Percentiles rank a stretch among this genome's conserved stretches.
Conservation (phyloP, 2,113 vertebrate genomes). For the Opisthocomus hoazin region DNA sequence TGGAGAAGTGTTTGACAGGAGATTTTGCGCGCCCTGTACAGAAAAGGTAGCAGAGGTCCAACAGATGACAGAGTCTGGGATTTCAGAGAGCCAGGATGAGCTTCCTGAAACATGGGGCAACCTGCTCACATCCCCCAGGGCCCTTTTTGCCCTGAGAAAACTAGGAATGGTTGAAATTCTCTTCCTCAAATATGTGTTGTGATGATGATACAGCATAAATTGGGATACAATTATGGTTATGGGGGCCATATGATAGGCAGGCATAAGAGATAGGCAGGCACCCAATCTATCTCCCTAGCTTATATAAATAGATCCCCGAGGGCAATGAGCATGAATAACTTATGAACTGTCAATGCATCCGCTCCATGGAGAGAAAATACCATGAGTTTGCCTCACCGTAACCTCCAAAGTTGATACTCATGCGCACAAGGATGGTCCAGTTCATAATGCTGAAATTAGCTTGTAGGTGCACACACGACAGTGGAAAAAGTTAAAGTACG, state of each 20-base stretch:
- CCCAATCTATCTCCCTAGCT: background rate
- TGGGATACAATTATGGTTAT: background rate
- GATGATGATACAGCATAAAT: background rate
- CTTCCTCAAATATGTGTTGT: background rate
- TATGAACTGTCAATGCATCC: background rate
- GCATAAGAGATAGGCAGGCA: background rate
- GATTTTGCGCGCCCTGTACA: background rate
- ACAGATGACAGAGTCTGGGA: background rate
- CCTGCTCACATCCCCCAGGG: background rate
- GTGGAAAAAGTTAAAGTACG: background rate
- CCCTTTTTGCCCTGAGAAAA: background rate
- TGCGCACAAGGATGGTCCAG: background rate
- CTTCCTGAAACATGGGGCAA: background rate
- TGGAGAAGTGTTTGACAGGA: background rate
- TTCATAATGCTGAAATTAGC: background rate
- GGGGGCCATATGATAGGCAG: background rate
- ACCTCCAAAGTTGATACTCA: background rate
- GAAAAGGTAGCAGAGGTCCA: background rate
- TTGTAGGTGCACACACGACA: background rate
- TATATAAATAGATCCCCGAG: conserved; percentile 21
- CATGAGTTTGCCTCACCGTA: background rate
- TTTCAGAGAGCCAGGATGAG: background rate
- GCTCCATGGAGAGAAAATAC: background rate
- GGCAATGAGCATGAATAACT: conserved; percentile 37
- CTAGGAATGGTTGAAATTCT: background rate